Conservation (phyloP, 2,113 vertebrate genomes). For the Callipepla californica region DNA sequence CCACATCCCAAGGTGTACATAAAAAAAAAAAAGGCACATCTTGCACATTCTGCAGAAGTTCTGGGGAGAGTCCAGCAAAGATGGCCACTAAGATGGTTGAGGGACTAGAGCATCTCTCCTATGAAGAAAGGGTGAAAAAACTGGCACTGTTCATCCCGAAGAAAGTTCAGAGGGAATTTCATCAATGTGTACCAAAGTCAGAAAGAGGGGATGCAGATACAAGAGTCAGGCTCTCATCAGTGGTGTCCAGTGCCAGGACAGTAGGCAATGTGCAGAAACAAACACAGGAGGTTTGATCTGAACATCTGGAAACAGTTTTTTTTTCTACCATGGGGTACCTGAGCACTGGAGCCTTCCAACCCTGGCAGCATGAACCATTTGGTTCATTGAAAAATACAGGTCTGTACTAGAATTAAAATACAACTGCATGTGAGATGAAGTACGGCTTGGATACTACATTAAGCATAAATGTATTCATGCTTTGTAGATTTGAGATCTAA, state of each 20-base stretch:
- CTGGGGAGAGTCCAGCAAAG: not conserved
- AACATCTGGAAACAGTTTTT: not conserved
- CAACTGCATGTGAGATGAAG: not conserved
- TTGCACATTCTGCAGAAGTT: not conserved
- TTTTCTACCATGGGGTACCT: not conserved
- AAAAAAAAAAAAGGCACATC: too few species aligned
- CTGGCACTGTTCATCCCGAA: not conserved
- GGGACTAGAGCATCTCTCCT: not conserved
- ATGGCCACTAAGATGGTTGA: not conserved
- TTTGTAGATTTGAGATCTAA: too few species aligned
- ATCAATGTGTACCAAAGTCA: not conserved
- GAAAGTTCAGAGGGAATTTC: not conserved
- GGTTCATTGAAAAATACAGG: not conserved
- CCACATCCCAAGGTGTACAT: not conserved
- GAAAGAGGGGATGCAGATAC: not conserved
- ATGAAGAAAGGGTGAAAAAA: not conserved
- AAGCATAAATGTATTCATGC: not conserved
- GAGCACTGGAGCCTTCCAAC: not conserved
- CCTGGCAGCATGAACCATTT: not conserved
- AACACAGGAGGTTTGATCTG: rapidly evolving
- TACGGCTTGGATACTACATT: not conserved
- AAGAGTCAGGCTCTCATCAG: not conserved
- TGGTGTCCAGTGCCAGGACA: not conserved
- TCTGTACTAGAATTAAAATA: not conserved
- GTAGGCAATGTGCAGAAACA: not conserved